phyloP scores from a whole-genome alignment of 2,113 vertebrate species.

The Zapus hudsonius region DNA sequence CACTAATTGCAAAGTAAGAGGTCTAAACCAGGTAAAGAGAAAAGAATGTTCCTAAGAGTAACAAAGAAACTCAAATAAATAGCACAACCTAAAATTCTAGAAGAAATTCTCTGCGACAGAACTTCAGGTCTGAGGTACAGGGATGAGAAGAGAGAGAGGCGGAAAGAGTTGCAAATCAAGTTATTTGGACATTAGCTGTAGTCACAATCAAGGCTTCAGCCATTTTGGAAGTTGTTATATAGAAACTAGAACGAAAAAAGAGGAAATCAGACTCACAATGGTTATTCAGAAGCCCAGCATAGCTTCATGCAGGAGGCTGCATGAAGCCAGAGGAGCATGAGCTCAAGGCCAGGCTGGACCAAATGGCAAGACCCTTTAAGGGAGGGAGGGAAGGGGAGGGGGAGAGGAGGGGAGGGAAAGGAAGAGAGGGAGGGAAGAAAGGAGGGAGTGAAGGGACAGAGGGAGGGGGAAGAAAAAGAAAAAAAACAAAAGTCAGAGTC shows the following conservation, averaged over 20 bases:
- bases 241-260: conserved; percentile 3
- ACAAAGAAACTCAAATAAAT: conserved; percentile 1
- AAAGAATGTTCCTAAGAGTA: neutral
- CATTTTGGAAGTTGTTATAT: neutral
- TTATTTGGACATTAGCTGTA: conserved; percentile 5
- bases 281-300: neutral
- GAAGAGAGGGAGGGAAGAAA: no score
- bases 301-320: no score
- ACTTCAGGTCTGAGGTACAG: neutral
- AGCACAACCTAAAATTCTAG: neutral
- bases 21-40: conserved; percentile 22
- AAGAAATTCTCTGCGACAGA: neutral
- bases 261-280: neutral
- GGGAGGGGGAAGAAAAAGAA: neutral
- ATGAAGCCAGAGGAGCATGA: neutral
- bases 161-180: neutral
- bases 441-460: no score
- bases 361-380: neutral
- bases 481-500: neutral
- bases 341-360: neutral
- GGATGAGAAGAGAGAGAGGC: neutral
- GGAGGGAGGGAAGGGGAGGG: no score
- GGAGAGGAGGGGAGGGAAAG: no score
- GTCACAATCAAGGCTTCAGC: neutral
- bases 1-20: conserved; percentile 40